phyloP scores from a whole-genome alignment of 2,888 invertebrate genomes.

The Chaetogeoica ovagalla region DNA sequence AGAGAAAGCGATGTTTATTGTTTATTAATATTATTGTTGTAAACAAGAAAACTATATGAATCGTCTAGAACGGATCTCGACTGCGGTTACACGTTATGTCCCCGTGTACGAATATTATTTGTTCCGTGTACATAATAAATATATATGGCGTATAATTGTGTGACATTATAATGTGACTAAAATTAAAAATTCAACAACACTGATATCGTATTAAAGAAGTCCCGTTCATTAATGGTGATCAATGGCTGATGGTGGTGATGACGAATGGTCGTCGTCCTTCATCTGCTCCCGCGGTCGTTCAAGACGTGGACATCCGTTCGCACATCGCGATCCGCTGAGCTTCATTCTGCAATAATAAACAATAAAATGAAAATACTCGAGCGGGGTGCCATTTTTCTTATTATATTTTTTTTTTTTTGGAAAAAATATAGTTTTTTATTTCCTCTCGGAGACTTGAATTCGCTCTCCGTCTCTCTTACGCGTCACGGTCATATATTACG shows the following conservation, averaged over 20 bases:
- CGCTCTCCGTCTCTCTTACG: no score
- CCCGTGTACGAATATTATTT: background rate
- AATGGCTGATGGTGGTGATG: background rate
- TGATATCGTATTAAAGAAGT: background rate
- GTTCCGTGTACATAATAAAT: background rate
- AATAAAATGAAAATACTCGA: background rate
- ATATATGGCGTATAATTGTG: background rate
- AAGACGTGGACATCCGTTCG: slow-evolving; percentile 50
- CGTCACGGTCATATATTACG: no score
- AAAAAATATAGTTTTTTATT: no score
- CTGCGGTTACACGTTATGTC: background rate
- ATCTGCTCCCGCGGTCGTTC: background rate
- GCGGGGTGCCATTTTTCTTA: background rate
- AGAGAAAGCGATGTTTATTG: slow-evolving; percentile 27
- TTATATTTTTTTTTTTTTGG: background rate
- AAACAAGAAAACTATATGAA: slow-evolving; percentile 5
- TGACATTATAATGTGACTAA: slow-evolving; percentile 21
- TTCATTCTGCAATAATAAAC: slow-evolving; percentile 31
- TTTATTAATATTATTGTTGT: slow-evolving; percentile 5
- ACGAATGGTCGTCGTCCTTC: background rate
- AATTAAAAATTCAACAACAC: slow-evolving; percentile 14
- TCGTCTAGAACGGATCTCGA: slow-evolving; percentile 11
- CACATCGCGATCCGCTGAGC: slow-evolving; percentile 50
- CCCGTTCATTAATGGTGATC: background rate
- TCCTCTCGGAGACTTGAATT: no score